Percentiles rank a stretch among this genome's conserved stretches.
These are phyloP conservation scores for Leucopternis melanops DNA, from an alignment of 2,113 vertebrate species.

Conservation along the genomic window DNA sequence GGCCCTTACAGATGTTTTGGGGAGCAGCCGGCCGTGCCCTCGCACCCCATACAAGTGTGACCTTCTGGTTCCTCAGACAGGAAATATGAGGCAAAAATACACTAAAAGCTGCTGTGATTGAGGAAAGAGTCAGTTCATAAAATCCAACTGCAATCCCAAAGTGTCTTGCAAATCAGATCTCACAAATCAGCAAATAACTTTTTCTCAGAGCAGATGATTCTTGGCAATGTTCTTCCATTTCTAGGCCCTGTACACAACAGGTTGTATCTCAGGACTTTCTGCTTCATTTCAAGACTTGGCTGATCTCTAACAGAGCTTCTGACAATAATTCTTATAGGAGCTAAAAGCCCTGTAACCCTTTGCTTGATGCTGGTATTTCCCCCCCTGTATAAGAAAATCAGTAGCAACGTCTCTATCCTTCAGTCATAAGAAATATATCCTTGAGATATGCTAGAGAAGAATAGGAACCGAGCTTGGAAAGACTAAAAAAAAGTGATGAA, in stretches of 20 bases:
- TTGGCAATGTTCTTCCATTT: background rate
- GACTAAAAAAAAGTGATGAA: background rate
- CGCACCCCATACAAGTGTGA: background rate
- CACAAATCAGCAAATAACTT: background rate
- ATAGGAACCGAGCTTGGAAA: background rate
- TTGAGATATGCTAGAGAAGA: background rate
- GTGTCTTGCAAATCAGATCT: background rate
- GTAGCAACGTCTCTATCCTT: background rate
- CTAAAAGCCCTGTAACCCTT: background rate
- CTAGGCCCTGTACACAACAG: background rate
- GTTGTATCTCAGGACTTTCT: background rate
- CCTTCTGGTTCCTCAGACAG: background rate
- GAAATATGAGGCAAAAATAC: background rate
- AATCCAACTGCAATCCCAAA: background rate
- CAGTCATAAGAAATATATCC: background rate
- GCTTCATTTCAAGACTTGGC: background rate
- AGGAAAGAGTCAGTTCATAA: background rate
- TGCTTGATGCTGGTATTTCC: fast-evolving
- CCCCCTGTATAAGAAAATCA: fast-evolving
- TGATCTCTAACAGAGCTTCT: background rate
- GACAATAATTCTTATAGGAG: background rate
- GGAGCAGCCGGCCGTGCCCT: too few species aligned
- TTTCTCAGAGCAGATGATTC: background rate
- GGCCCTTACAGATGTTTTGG: too few species aligned
- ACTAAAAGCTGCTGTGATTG: background rate